A percentile compares a stretch with the other conserved stretches of the same genome.
Evolutionary conservation across 1,140 invertebrate species (phyloP).

Genomic region (Fopius arisanus): DNA sequence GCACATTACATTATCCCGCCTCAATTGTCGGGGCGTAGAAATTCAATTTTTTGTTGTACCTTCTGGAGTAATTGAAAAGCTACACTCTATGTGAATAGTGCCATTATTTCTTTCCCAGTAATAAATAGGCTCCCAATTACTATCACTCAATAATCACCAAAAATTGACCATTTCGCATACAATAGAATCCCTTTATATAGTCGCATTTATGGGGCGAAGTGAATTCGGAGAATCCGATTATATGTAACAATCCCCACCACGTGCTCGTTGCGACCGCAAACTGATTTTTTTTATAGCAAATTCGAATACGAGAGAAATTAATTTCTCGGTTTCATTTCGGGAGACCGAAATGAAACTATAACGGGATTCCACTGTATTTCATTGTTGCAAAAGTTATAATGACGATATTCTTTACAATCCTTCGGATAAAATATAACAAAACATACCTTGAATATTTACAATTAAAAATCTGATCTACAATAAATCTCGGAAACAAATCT

Average conservation of each 20-base stretch:
- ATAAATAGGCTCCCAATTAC: slow-evolving; percentile 27
- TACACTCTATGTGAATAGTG: background rate
- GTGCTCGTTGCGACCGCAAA: too few species aligned
- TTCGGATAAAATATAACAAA: slow-evolving; percentile 15
- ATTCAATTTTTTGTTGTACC: slow-evolving; percentile 16
- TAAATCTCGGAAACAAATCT: background rate
- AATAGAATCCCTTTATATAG: too few species aligned
- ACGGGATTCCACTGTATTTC: too few species aligned
- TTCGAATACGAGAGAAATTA: too few species aligned
- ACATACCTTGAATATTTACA: slow-evolving; percentile 30
- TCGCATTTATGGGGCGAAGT: too few species aligned
- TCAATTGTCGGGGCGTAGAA: slow-evolving; percentile 28
- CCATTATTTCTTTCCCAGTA: slow-evolving; percentile 26
- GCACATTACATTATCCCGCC: slow-evolving; percentile 41
- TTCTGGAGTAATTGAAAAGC: slow-evolving; percentile 1
- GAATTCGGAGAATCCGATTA: too few species aligned
- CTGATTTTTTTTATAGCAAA: too few species aligned
- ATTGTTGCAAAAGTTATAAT: background rate
- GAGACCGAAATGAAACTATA: too few species aligned
- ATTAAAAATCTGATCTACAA: slow-evolving; percentile 16
- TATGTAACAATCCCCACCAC: too few species aligned
- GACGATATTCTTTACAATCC: background rate
- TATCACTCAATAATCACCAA: background rate
- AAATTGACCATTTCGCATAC: background rate
- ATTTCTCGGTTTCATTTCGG: too few species aligned